A percentile compares a stretch with the other conserved stretches of the same genome.
Conservation (phyloP, 1,140 invertebrate species). For the Chionoecetes opilio region DNA sequence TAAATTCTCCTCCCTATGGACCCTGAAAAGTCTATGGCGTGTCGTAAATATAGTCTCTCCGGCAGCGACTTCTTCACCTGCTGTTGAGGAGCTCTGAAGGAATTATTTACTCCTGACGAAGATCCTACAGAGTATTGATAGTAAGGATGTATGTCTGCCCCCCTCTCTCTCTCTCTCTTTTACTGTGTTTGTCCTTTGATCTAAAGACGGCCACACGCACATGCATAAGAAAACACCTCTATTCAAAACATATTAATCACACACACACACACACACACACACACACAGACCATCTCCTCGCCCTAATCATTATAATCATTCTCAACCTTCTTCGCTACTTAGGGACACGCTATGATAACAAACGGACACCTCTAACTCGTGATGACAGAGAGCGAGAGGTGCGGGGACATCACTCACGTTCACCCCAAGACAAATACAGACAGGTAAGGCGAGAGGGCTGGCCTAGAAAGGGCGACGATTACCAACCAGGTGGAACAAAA, state of each 20-base stretch:
- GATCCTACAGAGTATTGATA: not conserved
- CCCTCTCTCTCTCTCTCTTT: no score
- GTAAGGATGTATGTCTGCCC: not conserved
- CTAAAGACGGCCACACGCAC: not conserved
- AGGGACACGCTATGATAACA: not conserved
- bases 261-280: no score
- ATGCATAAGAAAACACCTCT: not conserved
- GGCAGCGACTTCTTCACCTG: not conserved
- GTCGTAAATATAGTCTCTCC: no score
- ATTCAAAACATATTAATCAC: conserved; percentile 2
- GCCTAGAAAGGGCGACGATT: conserved; percentile 21
- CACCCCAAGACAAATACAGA: not conserved
- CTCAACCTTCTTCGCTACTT: not conserved
- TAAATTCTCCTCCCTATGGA: not conserved
- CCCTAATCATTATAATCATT: not conserved
- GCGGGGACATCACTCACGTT: not conserved
- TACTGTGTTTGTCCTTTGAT: not conserved
- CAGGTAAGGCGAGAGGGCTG: conserved; percentile 41
- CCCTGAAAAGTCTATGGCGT: not conserved
- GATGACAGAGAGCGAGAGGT: not conserved
- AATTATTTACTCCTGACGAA: no score
- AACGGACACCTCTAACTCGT: not conserved
- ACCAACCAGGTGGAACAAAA: not conserved
- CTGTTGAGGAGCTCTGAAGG: not conserved
- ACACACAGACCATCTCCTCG: not conserved